Base-by-base conservation (phyloP, 2,797 vertebrate species). In the Hephaestus fuliginosus region DNA sequence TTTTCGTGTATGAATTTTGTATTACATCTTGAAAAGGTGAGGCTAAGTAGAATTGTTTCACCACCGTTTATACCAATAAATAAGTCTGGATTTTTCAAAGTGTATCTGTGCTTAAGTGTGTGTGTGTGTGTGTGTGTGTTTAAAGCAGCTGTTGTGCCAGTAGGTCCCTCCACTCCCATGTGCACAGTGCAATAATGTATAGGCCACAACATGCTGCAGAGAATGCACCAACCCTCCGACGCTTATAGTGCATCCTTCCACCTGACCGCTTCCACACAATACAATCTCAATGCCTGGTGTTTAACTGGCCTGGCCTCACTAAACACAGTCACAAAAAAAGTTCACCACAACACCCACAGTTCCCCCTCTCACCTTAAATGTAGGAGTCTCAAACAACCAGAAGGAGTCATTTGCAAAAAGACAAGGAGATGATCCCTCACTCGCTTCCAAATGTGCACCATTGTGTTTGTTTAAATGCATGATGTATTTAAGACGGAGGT, bases 151-250 rank as follows among this genome's bases (percentile, higher is more conserved):
- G 17, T 6, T 68, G n/a, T 20, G 25, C 14, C 11, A 55, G 70
- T 39, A 49, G 39, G 49, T 77, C 17, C 48, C 18, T 70, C 20
- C 0, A 12, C 5, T 71, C 46, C 20, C 14, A 10, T 57, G 44
- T 14, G 52, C 5, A 43, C 33, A 18, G 39, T 18, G 57, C 46
- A 3, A 13, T 25, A 18, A 22, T 55, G 62, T 46, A 56, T 49
- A 66, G 43, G 56, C 67, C 55, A 79, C 46, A 79, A 63, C 67
- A 56, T n/a, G 65, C 70, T 70, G 14, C 55, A 56, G 36, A 74
- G 33, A 55, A 74, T 63, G 15, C 58, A 43, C 52, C 5, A 9
- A 30, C 43, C 4, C 30, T 36, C 46, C 4, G 28, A 60, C 46
- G 13, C 46, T 44, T 55, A 11, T 49, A 49, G 58, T 30, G 25